Conservation (phyloP, 2,797 vertebrate genomes). For the Melanotaenia trifasciata region DNA sequence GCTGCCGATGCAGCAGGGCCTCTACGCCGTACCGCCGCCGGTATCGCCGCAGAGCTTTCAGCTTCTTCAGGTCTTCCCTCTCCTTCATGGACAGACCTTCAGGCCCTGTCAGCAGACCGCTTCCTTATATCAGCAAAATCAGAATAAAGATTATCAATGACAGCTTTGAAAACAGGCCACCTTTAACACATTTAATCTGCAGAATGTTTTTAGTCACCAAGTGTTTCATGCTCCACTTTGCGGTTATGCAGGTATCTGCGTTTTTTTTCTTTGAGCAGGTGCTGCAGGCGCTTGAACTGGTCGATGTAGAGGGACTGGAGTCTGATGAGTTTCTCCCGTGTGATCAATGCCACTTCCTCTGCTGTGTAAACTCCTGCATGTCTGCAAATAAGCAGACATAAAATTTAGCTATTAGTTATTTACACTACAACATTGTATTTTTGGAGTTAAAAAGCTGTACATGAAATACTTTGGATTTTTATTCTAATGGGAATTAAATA, state of each 20-base stretch:
- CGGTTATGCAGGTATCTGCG: constrained; percentile 91
- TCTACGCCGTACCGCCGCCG: constrained; percentile 94
- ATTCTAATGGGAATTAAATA: no score
- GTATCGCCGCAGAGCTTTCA: constrained; percentile 95
- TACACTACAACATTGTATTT: no score
- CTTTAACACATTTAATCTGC: neutral
- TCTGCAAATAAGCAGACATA: constrained; percentile 69
- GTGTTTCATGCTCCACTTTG: constrained; percentile 91
- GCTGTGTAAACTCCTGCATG: constrained; percentile 97
- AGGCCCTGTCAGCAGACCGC: constrained; percentile 90
- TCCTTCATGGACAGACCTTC: constrained; percentile 93
- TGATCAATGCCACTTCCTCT: constrained; percentile 96
- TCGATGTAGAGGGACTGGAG: constrained; percentile 98
- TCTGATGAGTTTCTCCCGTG: constrained; percentile 94
- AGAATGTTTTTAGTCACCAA: constrained; percentile 75
- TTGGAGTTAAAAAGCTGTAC: no score
- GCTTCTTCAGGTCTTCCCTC: constrained; percentile 90
- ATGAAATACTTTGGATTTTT: no score
- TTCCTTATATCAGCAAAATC: constrained; percentile 80
- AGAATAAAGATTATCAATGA: neutral
- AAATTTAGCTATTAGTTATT: no score
- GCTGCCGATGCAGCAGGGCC: constrained; percentile 93
- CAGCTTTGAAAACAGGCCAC: neutral
- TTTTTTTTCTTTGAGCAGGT: constrained; percentile 96
- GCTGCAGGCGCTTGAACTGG: constrained; percentile 97